Evolutionary conservation across 1,140 invertebrate genomes (phyloP).

Genomic region (Rhizoglyphus robini): DNA sequence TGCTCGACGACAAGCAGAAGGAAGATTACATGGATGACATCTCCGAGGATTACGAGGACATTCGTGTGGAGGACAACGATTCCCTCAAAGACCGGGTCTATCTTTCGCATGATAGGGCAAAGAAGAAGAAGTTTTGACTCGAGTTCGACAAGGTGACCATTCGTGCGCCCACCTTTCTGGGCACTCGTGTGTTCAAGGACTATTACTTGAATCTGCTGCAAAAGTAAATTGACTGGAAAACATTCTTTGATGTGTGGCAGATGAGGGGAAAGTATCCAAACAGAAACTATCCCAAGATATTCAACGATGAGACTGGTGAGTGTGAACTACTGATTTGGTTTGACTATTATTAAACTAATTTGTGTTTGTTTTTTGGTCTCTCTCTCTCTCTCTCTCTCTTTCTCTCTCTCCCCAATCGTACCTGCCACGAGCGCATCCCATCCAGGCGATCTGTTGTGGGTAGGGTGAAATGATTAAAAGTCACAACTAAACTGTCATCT

Average conservation of each 20-base stretch:
- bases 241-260: slow-evolving; percentile 52
- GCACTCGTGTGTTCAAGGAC: slow-evolving; percentile 38
- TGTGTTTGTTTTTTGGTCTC: no score
- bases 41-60: slow-evolving; percentile 44
- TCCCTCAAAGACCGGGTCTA: slow-evolving; percentile 40
- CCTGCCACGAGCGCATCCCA: no score
- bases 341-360: no score
- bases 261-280: slow-evolving; percentile 48
- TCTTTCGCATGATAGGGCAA: slow-evolving; percentile 37
- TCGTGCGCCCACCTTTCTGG: slow-evolving; percentile 38
- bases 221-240: slow-evolving; percentile 49
- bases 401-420: no score
- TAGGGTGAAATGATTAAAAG: no score
- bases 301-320: slow-evolving; percentile 42
- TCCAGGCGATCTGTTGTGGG: no score
- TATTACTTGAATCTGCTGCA: slow-evolving; percentile 38
- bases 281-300: slow-evolving; percentile 47
- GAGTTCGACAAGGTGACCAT: slow-evolving; percentile 34
- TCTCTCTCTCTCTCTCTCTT: no score
- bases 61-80: slow-evolving; percentile 44
- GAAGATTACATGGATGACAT: slow-evolving; percentile 43
- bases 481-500: no score
- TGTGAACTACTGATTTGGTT: no score
- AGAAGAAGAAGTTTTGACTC: slow-evolving; percentile 34
- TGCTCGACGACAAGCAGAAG: slow-evolving; percentile 36